Evolutionary conservation across 2,888 invertebrate genomes (phyloP).

Genomic region (Drosophila mimica): DNA sequence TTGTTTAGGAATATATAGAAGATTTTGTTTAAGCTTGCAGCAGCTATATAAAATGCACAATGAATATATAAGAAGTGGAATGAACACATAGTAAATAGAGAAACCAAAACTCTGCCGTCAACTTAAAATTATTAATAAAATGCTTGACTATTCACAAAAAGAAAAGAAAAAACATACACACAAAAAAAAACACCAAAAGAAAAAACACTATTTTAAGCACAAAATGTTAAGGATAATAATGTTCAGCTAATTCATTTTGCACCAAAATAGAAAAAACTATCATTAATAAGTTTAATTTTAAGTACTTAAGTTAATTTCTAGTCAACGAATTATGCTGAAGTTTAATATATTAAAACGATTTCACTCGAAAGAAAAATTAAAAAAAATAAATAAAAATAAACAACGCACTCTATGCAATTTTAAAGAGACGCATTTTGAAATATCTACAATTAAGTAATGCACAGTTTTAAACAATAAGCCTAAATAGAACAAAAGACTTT

Average conservation of each 20-base stretch:
- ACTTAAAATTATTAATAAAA: constrained; percentile 25
- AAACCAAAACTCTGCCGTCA: constrained; percentile 57
- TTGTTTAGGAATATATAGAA: constrained; percentile 42
- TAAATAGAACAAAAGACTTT: constrained; percentile 77
- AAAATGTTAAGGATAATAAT: constrained; percentile 34
- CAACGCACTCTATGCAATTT: constrained; percentile 66
- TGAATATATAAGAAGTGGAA: constrained; percentile 18
- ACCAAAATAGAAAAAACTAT: constrained; percentile 47
- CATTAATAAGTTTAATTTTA: constrained; percentile 52
- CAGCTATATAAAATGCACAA: constrained; percentile 49
- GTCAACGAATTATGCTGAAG: constrained; percentile 80
- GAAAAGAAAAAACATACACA: constrained; percentile 7
- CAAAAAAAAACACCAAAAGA: constrained; percentile 39
- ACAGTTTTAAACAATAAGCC: constrained; percentile 66
- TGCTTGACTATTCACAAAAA: constrained; percentile 18
- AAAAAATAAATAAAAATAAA: constrained; percentile 29
- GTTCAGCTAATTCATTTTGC: constrained; percentile 55
- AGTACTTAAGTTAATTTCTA: constrained; percentile 79
- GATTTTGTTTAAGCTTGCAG: constrained; percentile 64
- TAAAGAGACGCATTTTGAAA: constrained; percentile 65
- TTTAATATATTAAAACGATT: constrained; percentile 43
- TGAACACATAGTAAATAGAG: constrained; percentile 31
- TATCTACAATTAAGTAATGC: constrained; percentile 56
- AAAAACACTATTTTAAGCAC: constrained; percentile 37
- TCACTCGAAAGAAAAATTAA: constrained; percentile 36